Percentiles rank a stretch among this genome's conserved stretches.
Conservation (phyloP, 1,140 invertebrate species). For the Orius laevigatus region DNA sequence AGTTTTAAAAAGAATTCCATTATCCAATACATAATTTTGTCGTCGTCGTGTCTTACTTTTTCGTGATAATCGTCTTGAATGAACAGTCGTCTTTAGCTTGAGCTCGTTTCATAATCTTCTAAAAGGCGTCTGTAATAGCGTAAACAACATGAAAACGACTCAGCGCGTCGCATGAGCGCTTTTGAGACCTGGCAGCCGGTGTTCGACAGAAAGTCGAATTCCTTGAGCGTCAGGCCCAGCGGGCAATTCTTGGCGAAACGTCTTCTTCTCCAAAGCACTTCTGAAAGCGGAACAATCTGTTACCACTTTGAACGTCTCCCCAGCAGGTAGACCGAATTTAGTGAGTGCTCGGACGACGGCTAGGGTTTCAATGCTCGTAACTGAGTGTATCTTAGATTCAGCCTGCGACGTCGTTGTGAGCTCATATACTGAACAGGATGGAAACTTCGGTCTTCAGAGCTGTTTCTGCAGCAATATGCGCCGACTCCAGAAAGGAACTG, state of each 20-base stretch:
- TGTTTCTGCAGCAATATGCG: conserved; percentile 1
- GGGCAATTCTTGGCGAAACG: conserved; percentile 20
- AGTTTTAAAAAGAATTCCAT: no score
- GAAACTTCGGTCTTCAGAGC: conserved; percentile 13
- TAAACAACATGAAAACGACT: conserved; percentile 21
- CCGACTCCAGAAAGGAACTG: conserved; percentile 8
- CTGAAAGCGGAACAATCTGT: conserved; percentile 23
- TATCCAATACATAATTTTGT: no score
- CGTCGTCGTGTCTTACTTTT: no score
- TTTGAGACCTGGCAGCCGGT: conserved; percentile 19
- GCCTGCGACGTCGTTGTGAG: conserved; percentile 13
- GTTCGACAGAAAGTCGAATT: conserved; percentile 22
- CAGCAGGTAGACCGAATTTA: conserved; percentile 22
- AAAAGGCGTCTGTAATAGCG: no score
- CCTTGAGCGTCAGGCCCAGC: conserved; percentile 24
- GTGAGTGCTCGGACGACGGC: conserved; percentile 16
- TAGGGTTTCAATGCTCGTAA: conserved; percentile 18
- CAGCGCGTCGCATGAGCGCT: conserved; percentile 26
- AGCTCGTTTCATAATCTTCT: no score
- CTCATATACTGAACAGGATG: conserved; percentile 19
- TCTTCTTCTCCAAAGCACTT: conserved; percentile 7
- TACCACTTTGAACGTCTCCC: conserved; percentile 24
- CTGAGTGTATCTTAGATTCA: conserved; percentile 22
- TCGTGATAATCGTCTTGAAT: no score
- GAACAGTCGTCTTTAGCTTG: no score